Evolutionary conservation across 2,888 invertebrate genomes (phyloP).

Genomic region (Aporophyla lueneburgensis): DNA sequence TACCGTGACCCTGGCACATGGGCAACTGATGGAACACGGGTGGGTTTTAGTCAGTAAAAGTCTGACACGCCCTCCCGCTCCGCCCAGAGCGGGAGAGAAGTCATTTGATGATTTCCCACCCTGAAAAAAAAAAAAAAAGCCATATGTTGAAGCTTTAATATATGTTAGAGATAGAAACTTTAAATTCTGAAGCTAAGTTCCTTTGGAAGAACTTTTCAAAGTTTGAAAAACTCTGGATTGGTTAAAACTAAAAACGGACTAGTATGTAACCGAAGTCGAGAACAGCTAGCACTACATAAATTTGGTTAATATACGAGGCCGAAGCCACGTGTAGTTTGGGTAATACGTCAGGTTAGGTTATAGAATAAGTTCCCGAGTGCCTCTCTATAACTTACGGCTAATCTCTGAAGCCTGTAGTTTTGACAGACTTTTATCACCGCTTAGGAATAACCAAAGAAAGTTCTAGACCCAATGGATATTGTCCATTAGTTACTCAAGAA

Average conservation of each 20-base stretch:
- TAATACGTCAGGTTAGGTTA: background rate
- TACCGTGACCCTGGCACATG: too few species aligned
- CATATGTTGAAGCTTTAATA: background rate
- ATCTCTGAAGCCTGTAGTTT: slow-evolving; percentile 22
- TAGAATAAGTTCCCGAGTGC: slow-evolving; percentile 18
- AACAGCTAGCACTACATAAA: slow-evolving; percentile 12
- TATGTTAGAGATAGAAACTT: background rate
- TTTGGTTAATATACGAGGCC: background rate
- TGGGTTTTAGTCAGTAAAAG: too few species aligned
- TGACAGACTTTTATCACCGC: slow-evolving; percentile 19
- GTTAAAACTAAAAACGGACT: background rate
- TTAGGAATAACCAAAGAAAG: slow-evolving; percentile 13
- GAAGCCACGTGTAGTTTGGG: background rate
- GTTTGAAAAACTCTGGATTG: background rate
- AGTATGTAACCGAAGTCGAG: background rate
- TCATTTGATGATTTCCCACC: too few species aligned
- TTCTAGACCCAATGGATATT: background rate
- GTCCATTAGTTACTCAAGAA: slow-evolving; percentile 11
- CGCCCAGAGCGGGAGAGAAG: too few species aligned
- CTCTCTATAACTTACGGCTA: background rate
- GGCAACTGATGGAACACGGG: too few species aligned
- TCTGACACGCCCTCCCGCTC: too few species aligned
- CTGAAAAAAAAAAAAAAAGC: too few species aligned
- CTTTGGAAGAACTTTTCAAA: background rate
- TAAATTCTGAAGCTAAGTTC: background rate